Percentiles rank a stretch among this genome's conserved stretches.
Conservation (phyloP, 2,797 vertebrate species). For the Acrossocheilus fasciatus region DNA sequence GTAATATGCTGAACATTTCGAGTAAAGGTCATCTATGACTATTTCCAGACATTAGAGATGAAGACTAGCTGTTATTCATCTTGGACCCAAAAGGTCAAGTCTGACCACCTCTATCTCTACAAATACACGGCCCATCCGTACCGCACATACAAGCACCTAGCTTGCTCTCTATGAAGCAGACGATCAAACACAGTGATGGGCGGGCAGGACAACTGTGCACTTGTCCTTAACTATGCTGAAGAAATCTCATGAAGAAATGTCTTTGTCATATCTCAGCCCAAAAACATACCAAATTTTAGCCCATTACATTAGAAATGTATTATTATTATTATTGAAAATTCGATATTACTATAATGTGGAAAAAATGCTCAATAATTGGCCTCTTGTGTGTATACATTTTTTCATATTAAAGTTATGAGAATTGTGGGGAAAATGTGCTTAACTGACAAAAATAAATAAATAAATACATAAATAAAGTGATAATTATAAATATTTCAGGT, state of each 20-base stretch:
- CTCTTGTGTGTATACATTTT: background rate
- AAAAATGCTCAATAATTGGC: background rate
- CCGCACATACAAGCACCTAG: background rate
- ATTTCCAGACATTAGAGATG: conserved; percentile 79
- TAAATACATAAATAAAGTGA: no score
- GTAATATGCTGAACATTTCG: conserved; percentile 53
- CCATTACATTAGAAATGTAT: background rate
- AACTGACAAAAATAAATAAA: no score
- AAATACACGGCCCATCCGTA: conserved; percentile 43
- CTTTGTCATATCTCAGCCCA: conserved; percentile 28
- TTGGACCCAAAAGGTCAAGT: conserved; percentile 78
- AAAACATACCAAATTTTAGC: background rate
- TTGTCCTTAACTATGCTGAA: background rate
- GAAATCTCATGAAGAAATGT: background rate
- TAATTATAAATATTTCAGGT: no score
- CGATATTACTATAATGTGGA: background rate
- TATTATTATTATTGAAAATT: background rate
- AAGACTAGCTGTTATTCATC: conserved; percentile 78
- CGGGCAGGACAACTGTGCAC: background rate
- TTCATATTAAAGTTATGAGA: background rate
- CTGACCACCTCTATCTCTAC: conserved; percentile 67
- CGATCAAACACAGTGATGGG: conserved; percentile 18
- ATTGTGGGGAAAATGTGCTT: background rate
- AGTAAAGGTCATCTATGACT: conserved; percentile 80
- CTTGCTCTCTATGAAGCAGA: background rate